Evolutionary conservation across 2,888 invertebrate species (phyloP).

Genomic region (Seira ritae): DNA sequence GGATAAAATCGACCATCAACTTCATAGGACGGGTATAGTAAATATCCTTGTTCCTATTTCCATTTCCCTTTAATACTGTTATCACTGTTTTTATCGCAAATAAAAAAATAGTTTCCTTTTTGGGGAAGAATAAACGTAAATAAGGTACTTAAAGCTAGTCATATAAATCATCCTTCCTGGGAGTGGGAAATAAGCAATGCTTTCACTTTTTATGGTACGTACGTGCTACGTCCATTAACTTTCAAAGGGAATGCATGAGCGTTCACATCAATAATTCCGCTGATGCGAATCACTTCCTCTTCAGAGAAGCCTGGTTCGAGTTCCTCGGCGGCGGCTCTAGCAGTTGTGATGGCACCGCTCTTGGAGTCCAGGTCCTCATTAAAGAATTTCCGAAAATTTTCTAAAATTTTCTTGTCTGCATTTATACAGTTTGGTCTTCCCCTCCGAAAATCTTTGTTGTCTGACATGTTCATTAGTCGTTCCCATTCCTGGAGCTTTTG

Average conservation of each 20-base stretch:
- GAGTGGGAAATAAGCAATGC: background rate
- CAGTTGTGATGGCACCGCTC: background rate
- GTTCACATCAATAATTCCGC: slow-evolving; percentile 69
- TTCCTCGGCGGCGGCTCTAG: slow-evolving; percentile 4
- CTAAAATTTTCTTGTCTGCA: slow-evolving; percentile 63
- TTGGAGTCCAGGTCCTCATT: slow-evolving; percentile 9
- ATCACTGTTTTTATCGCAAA: background rate
- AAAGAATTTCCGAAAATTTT: slow-evolving; percentile 60
- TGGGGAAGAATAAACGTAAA: background rate
- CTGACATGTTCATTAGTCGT: slow-evolving; percentile 64
- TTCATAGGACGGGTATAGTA: no score
- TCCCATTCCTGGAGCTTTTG: slow-evolving; percentile 48
- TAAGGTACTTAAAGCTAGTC: background rate
- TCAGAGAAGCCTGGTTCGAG: slow-evolving; percentile 19
- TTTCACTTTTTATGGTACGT: slow-evolving; percentile 11
- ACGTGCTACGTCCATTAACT: slow-evolving; percentile 50
- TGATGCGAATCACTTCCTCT: slow-evolving; percentile 60
- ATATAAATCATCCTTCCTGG: no score
- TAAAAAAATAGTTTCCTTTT: background rate
- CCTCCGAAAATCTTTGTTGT: slow-evolving; percentile 54
- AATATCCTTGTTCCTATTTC: background rate
- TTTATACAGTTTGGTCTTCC: slow-evolving; percentile 61
- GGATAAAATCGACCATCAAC: no score
- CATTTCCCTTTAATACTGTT: background rate
- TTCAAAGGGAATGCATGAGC: slow-evolving; percentile 67